Evolutionary conservation across 30 jellyfish, hydroid and myxozoan species (phyloP).

Genomic region (Chrysaora quinquecirrha): DNA sequence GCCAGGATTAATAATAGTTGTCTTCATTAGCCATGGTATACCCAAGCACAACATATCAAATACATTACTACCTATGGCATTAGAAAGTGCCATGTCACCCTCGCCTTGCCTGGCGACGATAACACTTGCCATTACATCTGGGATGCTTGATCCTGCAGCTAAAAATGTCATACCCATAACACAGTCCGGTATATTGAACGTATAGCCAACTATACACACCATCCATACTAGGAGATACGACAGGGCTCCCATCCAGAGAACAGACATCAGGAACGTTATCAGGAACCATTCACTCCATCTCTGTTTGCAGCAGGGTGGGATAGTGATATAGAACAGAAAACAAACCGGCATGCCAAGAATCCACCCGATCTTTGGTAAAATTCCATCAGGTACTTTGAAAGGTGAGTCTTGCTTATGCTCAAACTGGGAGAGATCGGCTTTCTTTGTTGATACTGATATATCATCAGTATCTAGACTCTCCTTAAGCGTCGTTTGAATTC

Average conservation of each 20-base stretch:
- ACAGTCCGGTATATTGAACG: constrained; percentile 98
- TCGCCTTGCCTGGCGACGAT: constrained; percentile 98
- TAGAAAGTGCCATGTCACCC: constrained; percentile 99
- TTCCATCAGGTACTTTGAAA: constrained; percentile 82
- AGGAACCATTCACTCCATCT: constrained; percentile 95
- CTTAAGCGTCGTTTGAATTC: constrained; percentile 54
- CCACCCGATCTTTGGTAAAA: constrained; percentile 84
- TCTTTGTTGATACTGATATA: constrained; percentile 20
- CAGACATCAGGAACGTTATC: constrained; percentile 96
- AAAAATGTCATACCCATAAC: constrained; percentile 99
- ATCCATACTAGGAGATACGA: constrained; percentile 98
- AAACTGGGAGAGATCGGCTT: constrained; percentile 81
- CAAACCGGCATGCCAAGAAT: constrained; percentile 96
- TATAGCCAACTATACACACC: constrained; percentile 95
- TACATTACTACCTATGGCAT: constrained; percentile 99
- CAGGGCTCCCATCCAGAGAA: constrained; percentile 94
- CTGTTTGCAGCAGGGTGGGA: constrained; percentile 95
- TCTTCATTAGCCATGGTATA: constrained; percentile 96
- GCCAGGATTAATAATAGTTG: constrained; percentile 89
- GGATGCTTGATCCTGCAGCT: constrained; percentile 99
- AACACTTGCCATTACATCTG: constrained; percentile 99
- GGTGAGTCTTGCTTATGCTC: constrained; percentile 97
- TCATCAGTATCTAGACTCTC: constrained; percentile 13
- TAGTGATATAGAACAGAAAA: constrained; percentile 82
- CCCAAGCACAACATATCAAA: constrained; percentile 99